Percentiles rank a stretch among this genome's conserved stretches.
Conservation (phyloP, 2,113 vertebrate genomes). For the Aphyosemion australe region DNA sequence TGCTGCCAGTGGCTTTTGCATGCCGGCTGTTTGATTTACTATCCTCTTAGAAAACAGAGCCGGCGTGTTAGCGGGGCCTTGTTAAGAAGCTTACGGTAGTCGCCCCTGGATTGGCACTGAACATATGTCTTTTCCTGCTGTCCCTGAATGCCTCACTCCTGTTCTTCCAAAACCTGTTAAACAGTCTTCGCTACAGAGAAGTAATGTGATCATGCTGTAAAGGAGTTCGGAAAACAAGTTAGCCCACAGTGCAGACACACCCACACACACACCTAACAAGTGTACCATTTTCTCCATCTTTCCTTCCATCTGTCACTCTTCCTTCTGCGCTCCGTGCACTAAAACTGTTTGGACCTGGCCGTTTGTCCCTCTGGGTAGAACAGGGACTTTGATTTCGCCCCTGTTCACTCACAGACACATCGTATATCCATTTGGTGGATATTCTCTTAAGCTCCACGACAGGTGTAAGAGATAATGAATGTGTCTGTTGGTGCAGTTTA, state of each 20-base stretch:
- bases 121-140: constrained; percentile 16
- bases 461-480: constrained; percentile 64
- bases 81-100: constrained; percentile 47
- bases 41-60: constrained; percentile 47
- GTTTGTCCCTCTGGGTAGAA: constrained; percentile 48
- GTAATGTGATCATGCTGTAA: constrained; percentile 38
- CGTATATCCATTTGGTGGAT: constrained; percentile 63
- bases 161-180: constrained; percentile 57
- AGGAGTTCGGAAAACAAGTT: constrained; percentile 68
- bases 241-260: constrained; percentile 58
- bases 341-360: constrained; percentile 28
- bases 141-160: constrained; percentile 26
- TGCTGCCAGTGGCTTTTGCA: constrained; percentile 19
- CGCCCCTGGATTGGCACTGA: constrained; percentile 8
- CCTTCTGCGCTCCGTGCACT: constrained; percentile 14
- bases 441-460: constrained; percentile 58
- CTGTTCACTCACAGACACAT: constrained; percentile 42
- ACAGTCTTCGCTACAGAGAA: constrained; percentile 28
- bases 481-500: constrained; percentile 39
- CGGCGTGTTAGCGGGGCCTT: constrained; percentile 17
- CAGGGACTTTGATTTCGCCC: constrained; percentile 27
- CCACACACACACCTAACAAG: constrained; percentile 22
- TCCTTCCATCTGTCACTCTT: not conserved
- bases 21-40: constrained; percentile 27
- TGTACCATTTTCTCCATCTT: constrained; percentile 21